Base-by-base conservation (phyloP, 2,113 vertebrate genomes). In the Aepyceros melampus region DNA sequence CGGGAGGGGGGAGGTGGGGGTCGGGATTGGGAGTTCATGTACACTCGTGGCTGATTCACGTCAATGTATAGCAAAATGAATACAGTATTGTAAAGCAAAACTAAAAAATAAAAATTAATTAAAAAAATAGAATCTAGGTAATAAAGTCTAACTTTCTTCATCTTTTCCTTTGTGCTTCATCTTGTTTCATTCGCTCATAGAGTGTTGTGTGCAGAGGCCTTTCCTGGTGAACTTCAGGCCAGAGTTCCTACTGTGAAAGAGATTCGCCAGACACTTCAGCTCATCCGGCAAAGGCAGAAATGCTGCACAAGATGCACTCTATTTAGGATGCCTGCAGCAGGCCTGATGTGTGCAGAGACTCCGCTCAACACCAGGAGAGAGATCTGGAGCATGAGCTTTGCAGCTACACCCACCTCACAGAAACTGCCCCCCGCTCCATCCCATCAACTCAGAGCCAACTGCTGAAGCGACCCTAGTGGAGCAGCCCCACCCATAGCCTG, bases 351-450 rank as follows among this genome's bases (percentile, higher is more conserved):
- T 1, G n/a, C 51, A 55, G 33, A 40, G 19, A 15, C 1, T 4
- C 33, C 16, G n/a, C 0, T 53, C 7, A 14, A n/a, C 81, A 2
- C 4, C 8, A n/a, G 33, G 21, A 19, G 9, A n/a, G n/a, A 11
- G 29, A n/a, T 25, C n/a, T 9, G 81, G 33, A 55, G 19, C 31
- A 19, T 6, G 47, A 53, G 33, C 6, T 82, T 21, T n/a, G 33
- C 33, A 25, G 19, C 33, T 14, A 7, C 81, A 25, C 33, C 3
- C 6, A 7, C 19, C 33, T 13, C 31, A 51, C 79, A n/a, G 21
- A 23, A 83, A 36, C 51, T 62, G 60, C 13, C 58, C 19, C 3
- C 9, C 1, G 1, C 1, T 1, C 4, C 8, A 0, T 14, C 14
- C 60, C 15, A 51, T 14, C 19, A 21, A 23, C 19, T 15, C 29